Percentiles rank a stretch among this genome's conserved stretches.
Evolutionary conservation across 2,888 invertebrate genomes (phyloP).

Genomic region (Ophion obscuratus): DNA sequence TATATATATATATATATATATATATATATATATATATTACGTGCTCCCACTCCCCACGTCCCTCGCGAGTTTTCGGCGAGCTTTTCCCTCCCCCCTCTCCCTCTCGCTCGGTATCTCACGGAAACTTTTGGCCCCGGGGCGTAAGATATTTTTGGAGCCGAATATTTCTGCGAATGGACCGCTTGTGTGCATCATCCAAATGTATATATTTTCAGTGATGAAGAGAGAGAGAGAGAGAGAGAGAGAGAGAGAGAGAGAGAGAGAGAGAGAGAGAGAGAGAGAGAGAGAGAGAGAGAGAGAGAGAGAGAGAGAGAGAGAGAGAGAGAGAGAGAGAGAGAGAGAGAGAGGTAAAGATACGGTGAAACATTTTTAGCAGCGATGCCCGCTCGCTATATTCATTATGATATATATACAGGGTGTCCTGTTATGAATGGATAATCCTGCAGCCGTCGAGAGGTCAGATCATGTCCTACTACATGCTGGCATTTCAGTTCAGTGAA

Average conservation of each 20-base stretch:
- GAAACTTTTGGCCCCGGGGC: slow-evolving; percentile 47
- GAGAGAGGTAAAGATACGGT: slow-evolving; percentile 68
- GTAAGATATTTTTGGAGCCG: slow-evolving; percentile 75
- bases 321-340: slow-evolving; percentile 42
- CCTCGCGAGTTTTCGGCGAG: no score
- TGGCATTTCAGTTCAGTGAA: no score
- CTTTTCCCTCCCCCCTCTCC: no score
- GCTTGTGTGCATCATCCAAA: slow-evolving; percentile 71
- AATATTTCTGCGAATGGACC: slow-evolving; percentile 76
- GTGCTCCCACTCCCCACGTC: no score
- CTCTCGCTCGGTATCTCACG: no score
- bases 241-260: slow-evolving; percentile 42
- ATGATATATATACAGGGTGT: no score
- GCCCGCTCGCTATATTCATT: slow-evolving; percentile 62
- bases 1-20: no score
- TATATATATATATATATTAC: no score
- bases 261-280: slow-evolving; percentile 39
- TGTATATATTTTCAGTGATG: slow-evolving; percentile 73
- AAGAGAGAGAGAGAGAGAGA: slow-evolving; percentile 43
- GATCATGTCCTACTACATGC: no score
- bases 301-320: slow-evolving; percentile 44
- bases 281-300: slow-evolving; percentile 34
- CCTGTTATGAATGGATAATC: no score
- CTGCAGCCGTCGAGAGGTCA: no score
- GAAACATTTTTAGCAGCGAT: slow-evolving; percentile 78